A percentile compares a stretch with the other conserved stretches of the same genome.
These are phyloP conservation scores for Oreortyx pictus DNA, from an alignment of 2,797 vertebrate genomes.

Conservation along the genomic window DNA sequence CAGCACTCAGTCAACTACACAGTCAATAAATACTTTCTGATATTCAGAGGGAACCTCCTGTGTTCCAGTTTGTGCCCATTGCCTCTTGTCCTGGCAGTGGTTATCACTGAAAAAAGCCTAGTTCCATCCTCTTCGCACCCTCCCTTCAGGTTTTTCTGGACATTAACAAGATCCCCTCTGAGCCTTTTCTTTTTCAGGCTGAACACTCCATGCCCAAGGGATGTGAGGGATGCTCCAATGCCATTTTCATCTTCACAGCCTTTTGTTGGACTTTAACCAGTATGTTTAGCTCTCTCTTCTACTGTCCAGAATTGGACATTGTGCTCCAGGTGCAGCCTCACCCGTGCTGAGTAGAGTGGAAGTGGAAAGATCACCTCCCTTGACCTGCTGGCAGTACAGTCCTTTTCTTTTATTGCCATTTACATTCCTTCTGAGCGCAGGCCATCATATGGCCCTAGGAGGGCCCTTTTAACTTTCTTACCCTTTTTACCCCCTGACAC, in stretches of 20 bases:
- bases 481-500: not conserved
- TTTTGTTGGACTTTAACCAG: not conserved
- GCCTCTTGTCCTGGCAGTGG: not conserved
- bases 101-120: not conserved
- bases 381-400: not conserved
- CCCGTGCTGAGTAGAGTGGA: not conserved
- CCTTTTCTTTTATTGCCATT: not conserved
- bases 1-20: rapidly evolving
- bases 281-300: not conserved
- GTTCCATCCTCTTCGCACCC: not conserved
- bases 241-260: not conserved
- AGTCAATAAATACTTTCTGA: not conserved
- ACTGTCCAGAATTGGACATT: not conserved
- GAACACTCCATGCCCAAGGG: no score
- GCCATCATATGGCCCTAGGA: not conserved
- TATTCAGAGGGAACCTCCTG: not conserved
- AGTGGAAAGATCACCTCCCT: not conserved
- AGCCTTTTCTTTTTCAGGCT: not conserved
- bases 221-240: not conserved
- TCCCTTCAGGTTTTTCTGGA: not conserved
- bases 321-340: not conserved
- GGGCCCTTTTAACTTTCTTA: not conserved
- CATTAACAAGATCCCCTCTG: not conserved
- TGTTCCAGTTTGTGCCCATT: not conserved
- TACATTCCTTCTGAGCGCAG: not conserved